Conservation (phyloP, 2,113 vertebrate species). For the Crotalus viridis region DNA sequence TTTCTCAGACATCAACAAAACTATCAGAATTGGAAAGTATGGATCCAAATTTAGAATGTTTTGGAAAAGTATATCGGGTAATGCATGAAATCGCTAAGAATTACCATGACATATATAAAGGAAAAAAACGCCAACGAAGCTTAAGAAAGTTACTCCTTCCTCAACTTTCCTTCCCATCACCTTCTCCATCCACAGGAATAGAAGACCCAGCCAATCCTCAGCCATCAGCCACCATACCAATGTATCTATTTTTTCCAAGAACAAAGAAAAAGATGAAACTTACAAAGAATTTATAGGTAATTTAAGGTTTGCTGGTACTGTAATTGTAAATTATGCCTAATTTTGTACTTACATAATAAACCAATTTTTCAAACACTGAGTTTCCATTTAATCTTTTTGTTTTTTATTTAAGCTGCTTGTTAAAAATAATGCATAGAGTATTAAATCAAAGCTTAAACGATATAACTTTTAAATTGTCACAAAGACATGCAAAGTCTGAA, state of each 20-base stretch:
- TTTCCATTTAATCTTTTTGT: background rate
- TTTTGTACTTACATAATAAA: background rate
- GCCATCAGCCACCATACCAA: background rate
- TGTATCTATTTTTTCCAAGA: background rate
- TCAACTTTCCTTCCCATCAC: background rate
- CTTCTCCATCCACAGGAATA: background rate
- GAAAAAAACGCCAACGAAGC: background rate
- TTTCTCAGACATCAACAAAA: background rate
- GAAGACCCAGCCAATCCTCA: background rate
- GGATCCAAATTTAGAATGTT: background rate
- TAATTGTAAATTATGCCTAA: background rate
- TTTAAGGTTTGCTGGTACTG: background rate
- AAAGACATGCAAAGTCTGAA: background rate
- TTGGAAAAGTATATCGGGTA: background rate
- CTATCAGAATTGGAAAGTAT: background rate
- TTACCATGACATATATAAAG: background rate
- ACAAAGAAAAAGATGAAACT: background rate
- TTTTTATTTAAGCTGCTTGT: background rate
- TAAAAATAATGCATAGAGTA: background rate
- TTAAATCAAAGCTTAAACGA: background rate
- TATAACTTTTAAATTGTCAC: background rate
- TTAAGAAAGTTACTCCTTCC: background rate
- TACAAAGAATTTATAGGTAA: background rate
- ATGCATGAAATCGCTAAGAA: background rate
- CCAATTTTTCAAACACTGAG: background rate